phyloP scores from a whole-genome alignment of 2,888 invertebrate species.

The Euplexia lucipara region DNA sequence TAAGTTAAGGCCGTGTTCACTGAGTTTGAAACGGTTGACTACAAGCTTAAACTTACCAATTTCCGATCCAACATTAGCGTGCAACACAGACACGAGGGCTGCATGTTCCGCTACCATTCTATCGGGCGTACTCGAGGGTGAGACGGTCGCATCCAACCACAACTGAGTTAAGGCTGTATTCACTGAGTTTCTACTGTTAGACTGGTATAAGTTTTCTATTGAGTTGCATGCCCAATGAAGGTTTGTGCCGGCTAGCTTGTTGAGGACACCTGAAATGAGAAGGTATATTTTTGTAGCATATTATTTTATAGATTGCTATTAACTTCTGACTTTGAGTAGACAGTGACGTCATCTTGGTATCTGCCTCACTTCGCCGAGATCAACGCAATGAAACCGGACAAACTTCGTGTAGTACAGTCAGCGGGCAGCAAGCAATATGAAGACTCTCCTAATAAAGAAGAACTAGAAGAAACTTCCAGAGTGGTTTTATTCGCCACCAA shows the following conservation, averaged over 20 bases:
- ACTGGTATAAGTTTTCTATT: slow-evolving; percentile 95
- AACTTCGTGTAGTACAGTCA: no score
- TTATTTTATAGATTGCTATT: no score
- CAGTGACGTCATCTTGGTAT: no score
- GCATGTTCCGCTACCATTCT: slow-evolving; percentile 96
- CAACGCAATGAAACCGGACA: no score
- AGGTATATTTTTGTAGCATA: not conserved
- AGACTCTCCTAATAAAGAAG: no score
- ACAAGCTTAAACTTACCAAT: slow-evolving; percentile 91
- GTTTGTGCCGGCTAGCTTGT: slow-evolving; percentile 96
- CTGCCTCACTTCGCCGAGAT: no score
- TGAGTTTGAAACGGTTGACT: not conserved
- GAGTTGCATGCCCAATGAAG: slow-evolving; percentile 95
- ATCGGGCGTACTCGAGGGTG: slow-evolving; percentile 92
- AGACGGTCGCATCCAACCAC: slow-evolving; percentile 93
- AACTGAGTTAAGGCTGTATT: slow-evolving; percentile 94
- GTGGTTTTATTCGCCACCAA: no score
- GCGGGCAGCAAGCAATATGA: no score
- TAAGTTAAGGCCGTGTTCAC: not conserved
- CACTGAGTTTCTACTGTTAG: slow-evolving; percentile 95
- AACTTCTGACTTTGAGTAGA: no score
- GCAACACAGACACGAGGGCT: slow-evolving; percentile 95
- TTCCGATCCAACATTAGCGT: slow-evolving; percentile 97
- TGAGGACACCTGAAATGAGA: slow-evolving; percentile 92
- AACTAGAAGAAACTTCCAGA: no score